A percentile compares a stretch with the other conserved stretches of the same genome.
Conservation (phyloP, 2,113 vertebrate genomes). For the Pelusios castaneus region DNA sequence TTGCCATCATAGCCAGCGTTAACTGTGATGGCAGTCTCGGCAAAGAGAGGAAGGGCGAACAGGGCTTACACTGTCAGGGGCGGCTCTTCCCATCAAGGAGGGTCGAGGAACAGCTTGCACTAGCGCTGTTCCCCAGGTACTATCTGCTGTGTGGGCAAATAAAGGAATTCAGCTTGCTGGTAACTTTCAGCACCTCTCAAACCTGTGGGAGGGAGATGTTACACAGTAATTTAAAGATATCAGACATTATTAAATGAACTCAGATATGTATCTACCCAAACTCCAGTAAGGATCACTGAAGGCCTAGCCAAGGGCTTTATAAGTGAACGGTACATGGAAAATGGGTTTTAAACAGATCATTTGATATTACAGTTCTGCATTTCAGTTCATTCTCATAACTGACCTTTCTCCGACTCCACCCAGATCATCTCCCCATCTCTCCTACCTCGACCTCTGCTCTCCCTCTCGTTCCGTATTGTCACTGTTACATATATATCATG, state of each 20-base stretch:
- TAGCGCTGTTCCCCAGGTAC: neutral
- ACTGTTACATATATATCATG: neutral
- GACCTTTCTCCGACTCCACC: neutral
- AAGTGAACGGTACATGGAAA: accelerated
- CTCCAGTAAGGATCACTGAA: neutral
- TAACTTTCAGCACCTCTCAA: neutral
- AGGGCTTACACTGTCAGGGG: neutral
- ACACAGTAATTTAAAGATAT: neutral
- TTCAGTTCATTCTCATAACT: neutral
- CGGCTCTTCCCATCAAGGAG: neutral
- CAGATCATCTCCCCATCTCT: neutral
- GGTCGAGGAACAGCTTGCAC: neutral
- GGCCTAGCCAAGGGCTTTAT: neutral
- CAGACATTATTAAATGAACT: neutral
- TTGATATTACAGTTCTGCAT: neutral
- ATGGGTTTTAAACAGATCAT: neutral
- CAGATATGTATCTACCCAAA: neutral
- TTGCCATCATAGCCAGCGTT: neutral
- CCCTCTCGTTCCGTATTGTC: neutral
- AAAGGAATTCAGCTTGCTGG: neutral
- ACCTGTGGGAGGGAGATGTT: neutral
- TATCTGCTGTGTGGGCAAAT: neutral
- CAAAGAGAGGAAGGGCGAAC: neutral
- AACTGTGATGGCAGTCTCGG: neutral
- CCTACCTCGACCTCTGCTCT: neutral